Evolutionary conservation across 2,113 vertebrate genomes (phyloP), one percentile per base, ranked within the genome.

Genomic region (Gymnocephalus cernua): DNA sequence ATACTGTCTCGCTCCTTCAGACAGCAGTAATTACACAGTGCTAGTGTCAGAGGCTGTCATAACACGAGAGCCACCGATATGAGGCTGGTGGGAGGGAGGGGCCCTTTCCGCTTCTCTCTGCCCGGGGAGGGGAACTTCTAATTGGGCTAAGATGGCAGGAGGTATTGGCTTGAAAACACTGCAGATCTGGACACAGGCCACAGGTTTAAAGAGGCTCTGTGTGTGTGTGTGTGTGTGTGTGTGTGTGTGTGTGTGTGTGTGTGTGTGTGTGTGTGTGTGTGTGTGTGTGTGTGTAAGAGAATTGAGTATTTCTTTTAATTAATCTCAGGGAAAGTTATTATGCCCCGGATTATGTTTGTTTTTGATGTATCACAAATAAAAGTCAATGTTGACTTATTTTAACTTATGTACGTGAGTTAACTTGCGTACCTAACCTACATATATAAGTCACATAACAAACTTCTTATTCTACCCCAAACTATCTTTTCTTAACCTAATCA

Each of bases 121-220:
- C 87, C 71, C 53, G 61, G 75, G 85, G 69, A 90, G 84, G 89
- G 82, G 74, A 88, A 87, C 79, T 74, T 85, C 87, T 91, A 93
- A 91, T 92, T 93, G 92, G 92, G 87, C 83, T 83, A 73, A 86
- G 71, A 88, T 90, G 80, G 89, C 89, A 91, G 86, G 85, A 89
- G 86, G 85, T 62, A 74, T 84, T 88, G 88, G 88, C 75, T 85
- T 45, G 59, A 78, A 85, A 85, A 86, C 82, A 74, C 76, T 75
- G 83, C 71, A 68, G 80, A 85, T 88, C 86, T 92, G 88, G 90
- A 91, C 81, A 83, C 74, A 79, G 82, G 89, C 86, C 87, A 84
- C 78, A 67, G 72, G 86, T 90, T 81, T 89, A 87, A 86, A 82
- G 76, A 82, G 79, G 50, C 69, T 83, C 74, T 50, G 79, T 44